These are phyloP conservation scores for Andinoacara biseriatus DNA, from an alignment of 2,113 vertebrate genomes.

Conservation along the genomic window DNA sequence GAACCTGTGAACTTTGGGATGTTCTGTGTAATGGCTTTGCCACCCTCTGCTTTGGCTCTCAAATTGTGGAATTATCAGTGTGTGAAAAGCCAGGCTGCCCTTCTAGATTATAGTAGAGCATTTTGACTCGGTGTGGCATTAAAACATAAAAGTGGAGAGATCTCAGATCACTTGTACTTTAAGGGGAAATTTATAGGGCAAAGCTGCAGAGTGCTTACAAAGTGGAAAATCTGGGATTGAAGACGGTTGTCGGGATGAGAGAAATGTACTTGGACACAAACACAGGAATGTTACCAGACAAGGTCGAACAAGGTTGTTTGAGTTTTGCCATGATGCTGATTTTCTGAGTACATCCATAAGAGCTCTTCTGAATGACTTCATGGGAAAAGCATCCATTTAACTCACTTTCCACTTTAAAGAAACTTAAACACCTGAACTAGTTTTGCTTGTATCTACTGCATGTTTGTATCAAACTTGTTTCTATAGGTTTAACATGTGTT, in stretches of 20 bases:
- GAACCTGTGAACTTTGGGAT: slow-evolving; percentile 17
- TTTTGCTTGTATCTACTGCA: not conserved
- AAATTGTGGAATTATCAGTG: not conserved
- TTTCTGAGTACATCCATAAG: not conserved
- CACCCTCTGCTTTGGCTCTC: slow-evolving; percentile 1
- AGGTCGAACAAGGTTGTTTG: not conserved
- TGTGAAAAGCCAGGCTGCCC: slow-evolving; percentile 13
- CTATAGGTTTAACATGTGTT: not conserved
- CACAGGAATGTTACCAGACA: not conserved
- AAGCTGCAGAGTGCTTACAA: slow-evolving; percentile 19
- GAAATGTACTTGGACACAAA: slow-evolving; percentile 1
- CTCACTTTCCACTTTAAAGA: not conserved
- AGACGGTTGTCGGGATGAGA: not conserved
- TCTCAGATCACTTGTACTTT: slow-evolving; percentile 14
- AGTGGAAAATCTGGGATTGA: slow-evolving; percentile 25
- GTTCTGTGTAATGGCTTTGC: not conserved
- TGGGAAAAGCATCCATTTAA: not conserved
- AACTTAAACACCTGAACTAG: not conserved
- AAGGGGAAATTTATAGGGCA: slow-evolving; percentile 26
- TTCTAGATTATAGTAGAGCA: slow-evolving; percentile 13
- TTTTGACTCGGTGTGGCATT: slow-evolving; percentile 17
- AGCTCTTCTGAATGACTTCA: not conserved
- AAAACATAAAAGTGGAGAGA: slow-evolving; percentile 23
- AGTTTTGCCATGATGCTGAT: not conserved
- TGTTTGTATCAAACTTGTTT: not conserved